A percentile compares a stretch with the other conserved stretches of the same genome.
Evolutionary conservation across 2,797 vertebrate species (phyloP).

Genomic region (Graptemys geographica): DNA sequence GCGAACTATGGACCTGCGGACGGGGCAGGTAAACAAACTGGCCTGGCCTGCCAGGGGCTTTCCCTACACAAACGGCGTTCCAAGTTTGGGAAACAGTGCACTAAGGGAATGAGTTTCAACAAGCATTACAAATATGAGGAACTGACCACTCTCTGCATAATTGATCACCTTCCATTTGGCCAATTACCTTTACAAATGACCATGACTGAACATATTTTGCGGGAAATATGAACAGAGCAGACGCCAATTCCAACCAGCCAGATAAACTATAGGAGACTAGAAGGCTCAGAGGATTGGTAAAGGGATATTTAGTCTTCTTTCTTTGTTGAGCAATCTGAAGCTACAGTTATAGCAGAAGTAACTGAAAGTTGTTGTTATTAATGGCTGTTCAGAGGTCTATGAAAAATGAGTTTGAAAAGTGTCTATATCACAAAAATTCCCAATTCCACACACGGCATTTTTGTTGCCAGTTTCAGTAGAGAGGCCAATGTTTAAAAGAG

Average conservation of each 20-base stretch:
- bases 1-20: too few relatives aligned
- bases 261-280: background rate
- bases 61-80: too few relatives aligned
- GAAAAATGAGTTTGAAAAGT: background rate
- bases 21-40: too few relatives aligned
- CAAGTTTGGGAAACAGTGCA: too few relatives aligned
- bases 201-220: background rate
- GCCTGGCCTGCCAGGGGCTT: too few relatives aligned
- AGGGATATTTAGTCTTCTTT: background rate
- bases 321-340: background rate
- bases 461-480: background rate
- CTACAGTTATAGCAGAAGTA: background rate
- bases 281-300: background rate
- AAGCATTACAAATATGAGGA: background rate
- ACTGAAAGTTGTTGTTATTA: too few relatives aligned
- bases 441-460: background rate
- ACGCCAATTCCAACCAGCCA: background rate
- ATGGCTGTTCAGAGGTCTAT: too few relatives aligned
- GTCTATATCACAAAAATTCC: background rate
- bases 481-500: fast-evolving
- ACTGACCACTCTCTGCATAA: background rate
- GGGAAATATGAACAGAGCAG: background rate
- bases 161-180: background rate
- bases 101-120: background rate
- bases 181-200: background rate